Evolutionary conservation across 2,888 invertebrate species (phyloP).

Genomic region (Ceraclea dissimilis): DNA sequence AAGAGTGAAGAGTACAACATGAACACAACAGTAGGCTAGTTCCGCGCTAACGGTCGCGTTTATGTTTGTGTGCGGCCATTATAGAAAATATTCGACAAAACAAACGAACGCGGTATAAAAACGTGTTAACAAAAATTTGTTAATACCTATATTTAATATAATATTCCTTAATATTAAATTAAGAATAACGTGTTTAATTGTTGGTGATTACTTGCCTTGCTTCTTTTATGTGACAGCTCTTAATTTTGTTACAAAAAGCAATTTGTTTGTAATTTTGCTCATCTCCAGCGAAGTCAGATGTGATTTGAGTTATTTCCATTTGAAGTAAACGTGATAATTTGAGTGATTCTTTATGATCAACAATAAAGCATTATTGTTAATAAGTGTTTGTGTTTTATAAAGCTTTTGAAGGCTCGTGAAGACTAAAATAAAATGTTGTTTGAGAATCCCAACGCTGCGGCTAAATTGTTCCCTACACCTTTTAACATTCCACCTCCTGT

Average conservation of each 20-base stretch:
- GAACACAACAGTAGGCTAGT: conserved; percentile 17
- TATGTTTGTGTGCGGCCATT: conserved; percentile 2
- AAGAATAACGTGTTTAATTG: neutral
- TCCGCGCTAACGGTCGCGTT: conserved; percentile 10
- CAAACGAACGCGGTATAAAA: conserved; percentile 7
- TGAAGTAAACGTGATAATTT: neutral
- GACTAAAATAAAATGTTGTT: conserved; percentile 51
- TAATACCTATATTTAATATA: no score
- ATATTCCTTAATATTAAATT: neutral
- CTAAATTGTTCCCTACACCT: conserved; percentile 57
- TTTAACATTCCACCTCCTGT: conserved; percentile 68
- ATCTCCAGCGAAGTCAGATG: neutral
- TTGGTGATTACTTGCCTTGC: neutral
- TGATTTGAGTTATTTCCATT: neutral
- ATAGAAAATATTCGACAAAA: conserved; percentile 3
- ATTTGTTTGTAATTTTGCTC: neutral
- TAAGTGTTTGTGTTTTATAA: neutral
- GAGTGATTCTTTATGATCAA: neutral
- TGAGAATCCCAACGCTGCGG: conserved; percentile 59
- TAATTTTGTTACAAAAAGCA: neutral
- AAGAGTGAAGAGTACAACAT: conserved; percentile 2
- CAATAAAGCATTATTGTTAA: neutral
- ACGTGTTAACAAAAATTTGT: conserved; percentile 3
- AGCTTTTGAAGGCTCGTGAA: neutral
- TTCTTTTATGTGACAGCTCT: neutral